Conservation (phyloP, 2,113 vertebrate genomes). For the Rostratula benghalensis region DNA sequence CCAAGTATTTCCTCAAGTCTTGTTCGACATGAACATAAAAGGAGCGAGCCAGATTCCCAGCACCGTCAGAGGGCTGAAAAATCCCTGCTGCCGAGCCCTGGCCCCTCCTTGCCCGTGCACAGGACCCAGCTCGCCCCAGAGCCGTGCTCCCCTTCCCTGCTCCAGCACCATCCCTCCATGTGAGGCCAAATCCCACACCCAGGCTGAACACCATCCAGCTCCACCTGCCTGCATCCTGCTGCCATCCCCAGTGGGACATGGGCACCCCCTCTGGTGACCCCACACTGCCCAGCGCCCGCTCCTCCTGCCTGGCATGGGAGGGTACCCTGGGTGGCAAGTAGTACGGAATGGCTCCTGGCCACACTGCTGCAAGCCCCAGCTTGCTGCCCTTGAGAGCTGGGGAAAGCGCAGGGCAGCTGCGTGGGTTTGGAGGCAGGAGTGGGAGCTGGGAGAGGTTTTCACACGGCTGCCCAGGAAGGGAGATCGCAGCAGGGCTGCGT, state of each 20-base stretch:
- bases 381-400: not conserved
- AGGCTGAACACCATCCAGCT: fast-evolving
- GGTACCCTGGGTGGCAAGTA: not conserved
- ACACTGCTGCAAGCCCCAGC: not conserved
- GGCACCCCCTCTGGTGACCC: fast-evolving
- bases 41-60: conserved; percentile 60
- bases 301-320: fast-evolving
- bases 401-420: fast-evolving
- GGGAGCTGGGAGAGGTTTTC: not conserved
- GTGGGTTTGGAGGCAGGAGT: not conserved
- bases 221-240: not conserved
- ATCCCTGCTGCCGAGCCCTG: not conserved
- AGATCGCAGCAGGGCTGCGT: not conserved
- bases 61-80: conserved; percentile 28
- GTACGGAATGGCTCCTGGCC: not conserved
- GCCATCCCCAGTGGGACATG: fast-evolving
- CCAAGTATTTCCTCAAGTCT: conserved; percentile 62
- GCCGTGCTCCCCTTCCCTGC: not conserved
- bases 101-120: not conserved
- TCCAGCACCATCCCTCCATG: not conserved
- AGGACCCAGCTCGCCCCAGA: not conserved
- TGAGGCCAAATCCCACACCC: not conserved
- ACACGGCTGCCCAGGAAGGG: not conserved
- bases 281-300: fast-evolving
- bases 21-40: conserved; percentile 69